phyloP scores from a whole-genome alignment of 2,888 invertebrate species.

The Caprella mutica region DNA sequence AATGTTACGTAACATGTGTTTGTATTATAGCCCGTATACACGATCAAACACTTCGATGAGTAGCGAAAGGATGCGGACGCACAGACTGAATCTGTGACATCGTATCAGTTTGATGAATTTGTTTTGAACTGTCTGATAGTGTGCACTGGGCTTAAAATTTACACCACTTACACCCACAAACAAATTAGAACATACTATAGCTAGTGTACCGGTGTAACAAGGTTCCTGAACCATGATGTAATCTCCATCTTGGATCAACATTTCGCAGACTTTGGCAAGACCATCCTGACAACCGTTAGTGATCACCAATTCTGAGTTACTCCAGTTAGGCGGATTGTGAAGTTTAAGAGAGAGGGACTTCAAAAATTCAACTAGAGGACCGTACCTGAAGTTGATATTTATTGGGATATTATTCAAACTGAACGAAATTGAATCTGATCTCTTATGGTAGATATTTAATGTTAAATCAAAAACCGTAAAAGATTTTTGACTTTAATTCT shows the following conservation, averaged over 20 bases:
- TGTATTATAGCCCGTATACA: too few species aligned
- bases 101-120: too few species aligned
- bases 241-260: slow-evolving; percentile 58
- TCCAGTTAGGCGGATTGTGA: slow-evolving; percentile 56
- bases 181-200: slow-evolving; percentile 57
- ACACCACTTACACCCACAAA: too few species aligned
- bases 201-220: slow-evolving; percentile 57
- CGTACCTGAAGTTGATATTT: slow-evolving; percentile 49
- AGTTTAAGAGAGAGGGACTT: slow-evolving; percentile 52
- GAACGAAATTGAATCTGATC: too few species aligned
- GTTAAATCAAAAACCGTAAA: not conserved
- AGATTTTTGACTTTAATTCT: not conserved
- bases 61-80: too few species aligned
- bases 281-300: slow-evolving; percentile 69
- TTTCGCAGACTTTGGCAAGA: slow-evolving; percentile 60
- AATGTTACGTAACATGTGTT: too few species aligned
- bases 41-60: too few species aligned
- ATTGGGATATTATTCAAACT: too few species aligned
- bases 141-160: too few species aligned
- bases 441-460: too few species aligned
- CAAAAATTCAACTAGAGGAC: slow-evolving; percentile 50
- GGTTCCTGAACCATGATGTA: slow-evolving; percentile 58
- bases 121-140: too few species aligned
- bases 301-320: slow-evolving; percentile 48
- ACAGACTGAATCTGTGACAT: too few species aligned